Evolutionary conservation across 2,113 vertebrate species (phyloP).

Genomic region (Spea multiplicata): DNA sequence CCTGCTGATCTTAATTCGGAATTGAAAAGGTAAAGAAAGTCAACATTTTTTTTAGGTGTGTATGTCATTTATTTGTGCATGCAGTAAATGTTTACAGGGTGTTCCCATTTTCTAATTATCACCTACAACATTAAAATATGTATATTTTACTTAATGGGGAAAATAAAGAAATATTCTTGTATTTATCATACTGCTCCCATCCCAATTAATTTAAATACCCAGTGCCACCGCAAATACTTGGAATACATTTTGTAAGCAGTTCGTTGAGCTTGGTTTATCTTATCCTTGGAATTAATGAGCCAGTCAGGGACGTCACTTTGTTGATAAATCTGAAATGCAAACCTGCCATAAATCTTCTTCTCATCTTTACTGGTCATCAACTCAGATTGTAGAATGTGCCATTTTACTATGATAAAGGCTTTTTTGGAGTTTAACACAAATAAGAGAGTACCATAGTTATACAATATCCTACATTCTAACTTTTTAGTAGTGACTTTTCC

Average conservation of each 20-base stretch:
- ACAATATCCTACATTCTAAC: conserved; percentile 54
- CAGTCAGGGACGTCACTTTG: conserved; percentile 51
- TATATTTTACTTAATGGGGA: not conserved
- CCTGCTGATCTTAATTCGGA: too few relatives aligned
- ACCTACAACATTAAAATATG: not conserved
- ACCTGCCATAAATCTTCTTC: conserved; percentile 62
- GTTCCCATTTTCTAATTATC: not conserved
- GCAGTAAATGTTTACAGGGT: not conserved
- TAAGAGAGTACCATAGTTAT: conserved; percentile 67
- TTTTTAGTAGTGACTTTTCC: too few relatives aligned
- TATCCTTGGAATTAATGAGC: conserved; percentile 52
- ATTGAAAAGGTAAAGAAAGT: not conserved
- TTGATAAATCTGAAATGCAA: conserved; percentile 60
- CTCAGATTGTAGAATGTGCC: conserved; percentile 67
- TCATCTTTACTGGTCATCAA: conserved; percentile 62
- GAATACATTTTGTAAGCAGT: conserved; percentile 44
- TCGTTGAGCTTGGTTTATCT: conserved; percentile 43
- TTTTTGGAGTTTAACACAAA: conserved; percentile 68
- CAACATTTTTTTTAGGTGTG: not conserved
- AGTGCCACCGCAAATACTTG: conserved; percentile 26
- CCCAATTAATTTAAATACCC: conserved; percentile 21
- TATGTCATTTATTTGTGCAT: too few relatives aligned
- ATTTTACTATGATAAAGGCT: conserved; percentile 62
- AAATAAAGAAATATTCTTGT: not conserved
- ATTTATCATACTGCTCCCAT: not conserved